Conservation (phyloP, 2,888 invertebrate species). For the Hirtodrosophila duncani region DNA sequence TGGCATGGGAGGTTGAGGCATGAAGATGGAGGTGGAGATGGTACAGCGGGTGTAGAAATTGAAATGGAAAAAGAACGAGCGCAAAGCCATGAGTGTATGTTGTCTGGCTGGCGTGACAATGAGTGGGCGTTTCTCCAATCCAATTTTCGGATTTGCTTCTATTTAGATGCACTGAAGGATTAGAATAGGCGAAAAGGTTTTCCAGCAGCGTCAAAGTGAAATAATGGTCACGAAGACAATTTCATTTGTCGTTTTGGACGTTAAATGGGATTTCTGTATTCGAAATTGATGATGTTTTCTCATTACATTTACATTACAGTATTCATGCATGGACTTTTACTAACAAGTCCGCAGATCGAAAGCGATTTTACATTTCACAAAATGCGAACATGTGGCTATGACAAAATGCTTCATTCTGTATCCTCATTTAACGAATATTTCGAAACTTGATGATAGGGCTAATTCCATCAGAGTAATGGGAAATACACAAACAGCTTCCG, state of each 20-base stretch:
- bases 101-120: constrained; percentile 21
- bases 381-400: constrained; percentile 35
- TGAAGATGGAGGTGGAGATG: constrained; percentile 6
- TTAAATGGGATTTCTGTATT: constrained; percentile 67
- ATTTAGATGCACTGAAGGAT: constrained; percentile 65
- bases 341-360: no score
- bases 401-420: no score
- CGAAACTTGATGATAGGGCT: no score
- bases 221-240: constrained; percentile 61
- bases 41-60: constrained; percentile 23
- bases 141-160: constrained; percentile 72
- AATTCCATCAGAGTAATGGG: no score
- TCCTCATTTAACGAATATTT: no score
- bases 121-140: constrained; percentile 73
- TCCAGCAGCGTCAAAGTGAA: constrained; percentile 26
- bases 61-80: neutral
- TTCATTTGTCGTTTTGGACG: constrained; percentile 76
- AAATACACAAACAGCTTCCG: no score
- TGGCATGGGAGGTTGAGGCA: neutral
- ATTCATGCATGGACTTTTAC: constrained; percentile 49
- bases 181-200: constrained; percentile 55
- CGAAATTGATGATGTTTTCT: constrained; percentile 73
- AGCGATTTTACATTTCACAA: no score
- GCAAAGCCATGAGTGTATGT: constrained; percentile 8
- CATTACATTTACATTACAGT: constrained; percentile 78